A percentile compares a stretch with the other conserved stretches of the same genome.
phyloP scores from a whole-genome alignment of 2,113 vertebrate genomes.

The Falcunculus frontatus region DNA sequence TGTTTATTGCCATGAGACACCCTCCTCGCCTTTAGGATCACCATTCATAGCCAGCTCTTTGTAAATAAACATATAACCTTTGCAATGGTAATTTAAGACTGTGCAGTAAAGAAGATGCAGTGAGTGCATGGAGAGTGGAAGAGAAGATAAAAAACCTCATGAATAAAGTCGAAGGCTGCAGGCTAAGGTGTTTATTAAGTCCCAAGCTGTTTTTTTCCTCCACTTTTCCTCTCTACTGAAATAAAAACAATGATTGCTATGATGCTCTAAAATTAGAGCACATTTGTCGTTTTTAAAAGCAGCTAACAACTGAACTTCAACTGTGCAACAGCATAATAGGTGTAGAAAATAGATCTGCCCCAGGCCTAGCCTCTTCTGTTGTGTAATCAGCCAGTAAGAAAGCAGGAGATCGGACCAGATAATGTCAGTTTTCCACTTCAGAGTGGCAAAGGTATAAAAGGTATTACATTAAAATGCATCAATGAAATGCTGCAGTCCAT shows the following conservation, averaged over 20 bases:
- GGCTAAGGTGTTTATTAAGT: slow-evolving; percentile 80
- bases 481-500: background rate
- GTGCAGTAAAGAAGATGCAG: slow-evolving; percentile 72
- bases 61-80: slow-evolving; percentile 82
- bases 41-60: slow-evolving; percentile 65
- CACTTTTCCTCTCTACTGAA: slow-evolving; percentile 62
- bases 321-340: slow-evolving; percentile 15
- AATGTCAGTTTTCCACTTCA: slow-evolving; percentile 53
- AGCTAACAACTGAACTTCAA: slow-evolving; percentile 45
- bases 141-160: slow-evolving; percentile 75
- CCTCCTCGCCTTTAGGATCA: slow-evolving; percentile 62
- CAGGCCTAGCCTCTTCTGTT: slow-evolving; percentile 32
- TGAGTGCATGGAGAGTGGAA: slow-evolving; percentile 63
- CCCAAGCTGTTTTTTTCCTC: slow-evolving; percentile 71
- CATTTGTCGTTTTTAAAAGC: slow-evolving; percentile 68
- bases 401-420: slow-evolving; percentile 13
- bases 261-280: slow-evolving; percentile 70
- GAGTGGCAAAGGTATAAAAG: background rate
- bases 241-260: slow-evolving; percentile 75
- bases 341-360: slow-evolving; percentile 48
- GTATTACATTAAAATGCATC: slow-evolving; percentile 24
- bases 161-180: slow-evolving; percentile 77
- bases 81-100: slow-evolving; percentile 78
- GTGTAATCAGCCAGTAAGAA: slow-evolving; percentile 36
- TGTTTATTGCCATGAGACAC: slow-evolving; percentile 71